Evolutionary conservation across 2,797 vertebrate genomes (phyloP).

Genomic region (Acomys russatus): DNA sequence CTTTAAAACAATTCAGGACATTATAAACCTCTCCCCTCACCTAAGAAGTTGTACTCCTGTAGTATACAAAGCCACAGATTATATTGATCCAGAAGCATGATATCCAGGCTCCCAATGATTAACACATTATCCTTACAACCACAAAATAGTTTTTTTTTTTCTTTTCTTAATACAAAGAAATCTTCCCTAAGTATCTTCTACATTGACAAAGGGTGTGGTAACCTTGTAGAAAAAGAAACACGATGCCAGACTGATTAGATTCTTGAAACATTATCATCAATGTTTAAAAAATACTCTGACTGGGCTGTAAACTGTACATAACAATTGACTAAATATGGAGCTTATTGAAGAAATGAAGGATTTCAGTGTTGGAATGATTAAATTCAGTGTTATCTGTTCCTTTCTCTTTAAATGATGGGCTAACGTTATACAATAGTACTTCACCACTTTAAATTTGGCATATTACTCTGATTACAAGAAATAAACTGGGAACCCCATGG

Average conservation of each 20-base stretch:
- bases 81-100: background rate
- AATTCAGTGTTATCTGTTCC: background rate
- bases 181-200: background rate
- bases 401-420: background rate
- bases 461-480: background rate
- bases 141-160: background rate
- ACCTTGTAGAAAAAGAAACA: background rate
- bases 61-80: background rate
- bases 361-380: background rate
- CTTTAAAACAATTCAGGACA: background rate
- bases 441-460: background rate
- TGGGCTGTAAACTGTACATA: background rate
- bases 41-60: background rate
- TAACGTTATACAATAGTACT: background rate
- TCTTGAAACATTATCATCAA: background rate
- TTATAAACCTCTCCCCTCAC: background rate
- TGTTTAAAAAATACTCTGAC: conserved; percentile 15
- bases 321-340: background rate
- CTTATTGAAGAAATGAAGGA: background rate
- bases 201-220: background rate
- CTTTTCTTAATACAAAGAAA: conserved; percentile 33
- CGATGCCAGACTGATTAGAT: background rate
- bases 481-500: background rate
- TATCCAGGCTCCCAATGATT: background rate
- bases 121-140: background rate